Evolutionary conservation across 2,797 vertebrate species (phyloP).

Genomic region (Zalophus californianus): DNA sequence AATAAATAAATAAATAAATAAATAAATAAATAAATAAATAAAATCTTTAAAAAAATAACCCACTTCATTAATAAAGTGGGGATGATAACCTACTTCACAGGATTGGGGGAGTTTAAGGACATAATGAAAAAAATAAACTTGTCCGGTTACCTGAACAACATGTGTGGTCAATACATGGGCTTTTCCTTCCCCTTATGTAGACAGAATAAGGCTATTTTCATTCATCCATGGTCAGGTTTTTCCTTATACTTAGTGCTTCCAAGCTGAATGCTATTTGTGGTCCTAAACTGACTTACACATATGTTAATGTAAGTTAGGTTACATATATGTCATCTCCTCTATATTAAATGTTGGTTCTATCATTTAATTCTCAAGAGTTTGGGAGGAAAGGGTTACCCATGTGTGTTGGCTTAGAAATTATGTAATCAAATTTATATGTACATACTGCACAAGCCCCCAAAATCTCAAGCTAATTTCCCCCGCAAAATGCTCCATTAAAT

Average conservation of each 20-base stretch:
- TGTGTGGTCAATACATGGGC: rapidly evolving
- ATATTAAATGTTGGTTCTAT: neutral
- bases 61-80: neutral
- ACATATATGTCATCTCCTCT: neutral
- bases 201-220: neutral
- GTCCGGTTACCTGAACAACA: neutral
- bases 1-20: neutral
- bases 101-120: neutral
- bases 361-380: neutral
- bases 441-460: neutral
- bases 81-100: neutral
- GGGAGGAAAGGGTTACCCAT: neutral
- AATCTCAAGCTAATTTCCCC: neutral
- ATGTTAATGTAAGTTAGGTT: neutral
- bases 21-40: no score
- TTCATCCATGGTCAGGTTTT: neutral
- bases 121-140: neutral
- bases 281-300: neutral
- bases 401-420: neutral
- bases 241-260: neutral
- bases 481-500: neutral
- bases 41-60: neutral
- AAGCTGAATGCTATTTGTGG: neutral
- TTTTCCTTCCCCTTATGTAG: neutral
- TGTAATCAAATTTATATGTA: neutral